phyloP scores from a whole-genome alignment of 2,797 vertebrate species.

The Cryptoprocta ferox region DNA sequence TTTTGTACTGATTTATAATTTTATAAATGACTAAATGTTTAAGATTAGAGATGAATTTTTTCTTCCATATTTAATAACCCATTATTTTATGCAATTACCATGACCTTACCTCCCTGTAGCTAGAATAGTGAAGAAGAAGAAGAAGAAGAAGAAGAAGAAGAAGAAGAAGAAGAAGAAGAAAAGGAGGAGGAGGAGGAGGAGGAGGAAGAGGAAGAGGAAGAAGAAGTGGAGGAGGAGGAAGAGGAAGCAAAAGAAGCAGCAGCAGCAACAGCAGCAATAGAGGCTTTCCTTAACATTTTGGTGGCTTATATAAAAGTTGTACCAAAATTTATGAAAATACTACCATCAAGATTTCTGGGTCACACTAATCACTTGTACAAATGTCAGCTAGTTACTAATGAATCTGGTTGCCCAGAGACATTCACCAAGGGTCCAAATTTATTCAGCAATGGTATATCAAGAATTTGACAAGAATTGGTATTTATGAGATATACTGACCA shows the following conservation, averaged over 20 bases:
- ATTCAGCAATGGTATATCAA: constrained; percentile 10
- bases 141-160: too few species aligned
- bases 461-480: not conserved
- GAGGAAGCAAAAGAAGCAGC: too few species aligned
- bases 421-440: not conserved
- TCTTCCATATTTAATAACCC: constrained; percentile 40
- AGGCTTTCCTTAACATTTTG: constrained; percentile 25
- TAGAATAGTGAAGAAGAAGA: constrained; percentile 12
- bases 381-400: not conserved
- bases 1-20: not conserved
- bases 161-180: accelerated
- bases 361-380: constrained; percentile 1
- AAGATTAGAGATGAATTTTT: not conserved
- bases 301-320: constrained; percentile 36
- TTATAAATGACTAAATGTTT: constrained; percentile 31
- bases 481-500: constrained; percentile 22
- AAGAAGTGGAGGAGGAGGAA: accelerated
- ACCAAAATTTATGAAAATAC: not conserved
- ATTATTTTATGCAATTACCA: not conserved
- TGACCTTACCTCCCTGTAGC: not conserved
- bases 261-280: not conserved
- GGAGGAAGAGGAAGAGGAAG: accelerated
- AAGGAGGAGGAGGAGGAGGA: accelerated
- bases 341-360: not conserved
- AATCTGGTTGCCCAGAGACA: not conserved